A percentile compares a stretch with the other conserved stretches of the same genome.
phyloP scores from a whole-genome alignment of 2,113 vertebrate species.

The Enhydra lutris region DNA sequence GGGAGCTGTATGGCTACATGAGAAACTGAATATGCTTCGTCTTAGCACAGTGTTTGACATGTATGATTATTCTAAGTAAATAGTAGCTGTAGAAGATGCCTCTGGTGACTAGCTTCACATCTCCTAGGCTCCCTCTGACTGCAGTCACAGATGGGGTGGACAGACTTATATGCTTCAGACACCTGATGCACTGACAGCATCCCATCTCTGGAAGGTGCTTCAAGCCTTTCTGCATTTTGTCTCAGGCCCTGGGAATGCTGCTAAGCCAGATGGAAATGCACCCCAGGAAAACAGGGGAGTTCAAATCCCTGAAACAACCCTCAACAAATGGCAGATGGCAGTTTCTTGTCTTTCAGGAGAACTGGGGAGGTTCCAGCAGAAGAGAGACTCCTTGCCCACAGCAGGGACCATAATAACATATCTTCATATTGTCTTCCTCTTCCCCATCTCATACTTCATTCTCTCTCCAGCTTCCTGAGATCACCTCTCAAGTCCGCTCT shows the following conservation, averaged over 20 bases:
- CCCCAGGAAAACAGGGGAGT: background rate
- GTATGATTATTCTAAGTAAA: background rate
- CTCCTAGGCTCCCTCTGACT: background rate
- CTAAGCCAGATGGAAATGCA: background rate
- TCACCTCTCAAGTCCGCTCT: background rate
- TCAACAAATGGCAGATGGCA: background rate
- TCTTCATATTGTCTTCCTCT: background rate
- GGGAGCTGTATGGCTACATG: background rate
- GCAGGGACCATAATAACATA: background rate
- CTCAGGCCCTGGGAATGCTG: background rate
- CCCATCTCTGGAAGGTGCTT: background rate
- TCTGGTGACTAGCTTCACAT: background rate
- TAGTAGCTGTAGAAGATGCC: rapidly evolving
- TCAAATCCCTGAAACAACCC: background rate
- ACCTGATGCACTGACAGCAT: background rate
- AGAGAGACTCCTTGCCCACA: background rate
- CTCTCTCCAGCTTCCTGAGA: background rate
- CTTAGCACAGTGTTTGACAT: background rate
- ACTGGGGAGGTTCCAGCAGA: background rate
- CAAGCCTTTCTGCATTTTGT: background rate
- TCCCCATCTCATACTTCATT: background rate
- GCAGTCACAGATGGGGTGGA: background rate
- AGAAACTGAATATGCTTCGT: background rate
- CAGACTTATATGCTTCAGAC: background rate
- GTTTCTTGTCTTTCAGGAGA: background rate